Percentiles rank a stretch among this genome's conserved stretches.
These are phyloP conservation scores for Eupelmus urozonus DNA, from an alignment of 2,888 invertebrate species.

Conservation along the genomic window DNA sequence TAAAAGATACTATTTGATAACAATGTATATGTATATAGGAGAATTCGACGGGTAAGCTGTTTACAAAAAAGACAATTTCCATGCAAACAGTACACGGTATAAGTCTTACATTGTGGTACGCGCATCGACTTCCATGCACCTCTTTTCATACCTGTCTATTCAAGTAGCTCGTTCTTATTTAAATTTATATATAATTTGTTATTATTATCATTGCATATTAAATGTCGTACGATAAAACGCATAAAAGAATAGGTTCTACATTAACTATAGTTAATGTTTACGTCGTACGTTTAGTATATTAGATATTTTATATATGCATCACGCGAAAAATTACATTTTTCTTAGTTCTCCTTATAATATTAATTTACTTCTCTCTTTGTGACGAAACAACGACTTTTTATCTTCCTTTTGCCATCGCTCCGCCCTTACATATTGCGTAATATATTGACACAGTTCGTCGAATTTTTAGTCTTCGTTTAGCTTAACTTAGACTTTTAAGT, in stretches of 20 bases:
- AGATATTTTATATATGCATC: slow-evolving; percentile 17
- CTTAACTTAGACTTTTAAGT: background rate
- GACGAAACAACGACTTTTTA: slow-evolving; percentile 34
- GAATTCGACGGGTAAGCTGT: no score
- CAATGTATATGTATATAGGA: no score
- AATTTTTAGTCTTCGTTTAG: slow-evolving; percentile 7
- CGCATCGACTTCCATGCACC: no score
- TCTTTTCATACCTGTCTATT: no score
- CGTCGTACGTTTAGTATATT: slow-evolving; percentile 11
- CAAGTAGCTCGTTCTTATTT: slow-evolving; percentile 2
- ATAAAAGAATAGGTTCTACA: slow-evolving; percentile 50
- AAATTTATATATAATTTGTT: no score
- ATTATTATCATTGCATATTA: slow-evolving; percentile 1
- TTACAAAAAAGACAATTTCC: no score
- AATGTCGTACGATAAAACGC: background rate
- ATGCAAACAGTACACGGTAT: no score
- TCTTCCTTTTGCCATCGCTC: slow-evolving; percentile 21
- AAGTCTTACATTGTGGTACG: no score
- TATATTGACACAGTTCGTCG: slow-evolving; percentile 46
- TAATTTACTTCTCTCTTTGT: slow-evolving; percentile 54
- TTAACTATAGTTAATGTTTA: slow-evolving; percentile 31
- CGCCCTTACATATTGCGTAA: slow-evolving; percentile 28
- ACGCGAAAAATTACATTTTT: slow-evolving; percentile 46
- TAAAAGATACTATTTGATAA: no score
- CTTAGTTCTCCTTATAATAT: slow-evolving; percentile 32